phyloP scores from a whole-genome alignment of 2,797 vertebrate species.

The Numenius phaeopus region DNA sequence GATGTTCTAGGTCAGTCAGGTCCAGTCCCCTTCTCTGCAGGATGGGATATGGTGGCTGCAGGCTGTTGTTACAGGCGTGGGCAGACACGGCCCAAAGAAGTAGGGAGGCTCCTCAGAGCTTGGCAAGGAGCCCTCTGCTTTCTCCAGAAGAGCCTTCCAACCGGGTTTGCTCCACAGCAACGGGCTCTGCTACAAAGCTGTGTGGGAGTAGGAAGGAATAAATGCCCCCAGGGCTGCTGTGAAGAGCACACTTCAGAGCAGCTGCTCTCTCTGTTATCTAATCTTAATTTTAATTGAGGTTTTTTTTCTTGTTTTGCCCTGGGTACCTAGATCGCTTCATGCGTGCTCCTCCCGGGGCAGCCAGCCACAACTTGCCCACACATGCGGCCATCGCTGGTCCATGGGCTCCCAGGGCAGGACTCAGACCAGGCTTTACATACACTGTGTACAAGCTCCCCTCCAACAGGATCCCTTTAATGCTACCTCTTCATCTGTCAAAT shows the following conservation, averaged over 20 bases:
- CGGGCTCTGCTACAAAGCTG: slow-evolving; percentile 17
- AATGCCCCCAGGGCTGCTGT: slow-evolving; percentile 2
- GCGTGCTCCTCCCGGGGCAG: background rate
- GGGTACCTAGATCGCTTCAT: background rate
- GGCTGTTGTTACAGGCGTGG: rapidly evolving
- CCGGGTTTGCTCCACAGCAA: background rate
- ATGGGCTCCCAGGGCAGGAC: rapidly evolving
- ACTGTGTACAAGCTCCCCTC: background rate
- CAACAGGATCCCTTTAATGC: background rate
- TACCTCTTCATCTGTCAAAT: slow-evolving; percentile 4
- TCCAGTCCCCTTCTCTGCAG: background rate
- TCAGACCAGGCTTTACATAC: background rate
- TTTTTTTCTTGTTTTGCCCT: background rate
- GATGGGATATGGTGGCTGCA: rapidly evolving
- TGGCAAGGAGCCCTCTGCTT: background rate
- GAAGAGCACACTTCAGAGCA: slow-evolving; percentile 45
- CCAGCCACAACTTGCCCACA: background rate
- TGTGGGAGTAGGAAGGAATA: slow-evolving; percentile 43
- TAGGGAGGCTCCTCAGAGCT: background rate
- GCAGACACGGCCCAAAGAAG: background rate
- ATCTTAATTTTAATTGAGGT: slow-evolving; percentile 42
- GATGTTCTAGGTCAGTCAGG: rapidly evolving
- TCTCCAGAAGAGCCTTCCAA: slow-evolving; percentile 7
- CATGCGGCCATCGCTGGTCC: rapidly evolving
- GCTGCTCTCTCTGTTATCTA: slow-evolving; percentile 48